Percentiles rank a stretch among this genome's conserved stretches.
Evolutionary conservation across 2,113 vertebrate species (phyloP).

Genomic region (Microcebus tavaratra): DNA sequence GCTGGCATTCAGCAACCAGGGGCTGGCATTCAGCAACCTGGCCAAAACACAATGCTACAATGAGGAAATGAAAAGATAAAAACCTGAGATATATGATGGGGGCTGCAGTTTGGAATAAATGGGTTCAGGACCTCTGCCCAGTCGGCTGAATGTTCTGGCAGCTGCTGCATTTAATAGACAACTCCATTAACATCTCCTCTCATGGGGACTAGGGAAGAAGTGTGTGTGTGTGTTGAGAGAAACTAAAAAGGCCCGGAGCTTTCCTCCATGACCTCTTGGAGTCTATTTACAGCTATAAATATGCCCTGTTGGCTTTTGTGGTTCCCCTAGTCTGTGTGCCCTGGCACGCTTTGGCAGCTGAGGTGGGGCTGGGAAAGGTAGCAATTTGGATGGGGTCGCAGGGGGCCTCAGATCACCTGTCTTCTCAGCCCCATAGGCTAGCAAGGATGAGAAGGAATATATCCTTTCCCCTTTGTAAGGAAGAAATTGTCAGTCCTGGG

Average conservation of each 20-base stretch:
- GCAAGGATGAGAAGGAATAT: neutral
- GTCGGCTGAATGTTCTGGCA: constrained; percentile 40
- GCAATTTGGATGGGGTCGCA: neutral
- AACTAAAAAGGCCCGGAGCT: neutral
- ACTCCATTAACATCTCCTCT: constrained; percentile 62
- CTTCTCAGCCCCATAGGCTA: neutral
- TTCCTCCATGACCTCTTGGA: neutral
- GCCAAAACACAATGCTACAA: constrained; percentile 15
- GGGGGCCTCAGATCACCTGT: neutral
- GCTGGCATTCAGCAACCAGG: constrained; percentile 20
- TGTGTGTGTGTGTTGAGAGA: neutral
- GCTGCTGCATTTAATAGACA: constrained; percentile 50
- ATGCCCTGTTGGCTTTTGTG: neutral
- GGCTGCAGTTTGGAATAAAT: constrained; percentile 62
- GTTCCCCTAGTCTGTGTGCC: neutral
- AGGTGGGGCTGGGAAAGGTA: neutral
- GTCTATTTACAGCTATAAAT: constrained; percentile 23
- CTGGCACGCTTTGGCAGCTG: neutral
- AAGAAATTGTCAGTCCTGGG: constrained; percentile 43
- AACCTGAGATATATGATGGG: constrained; percentile 50
- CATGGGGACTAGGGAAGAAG: neutral
- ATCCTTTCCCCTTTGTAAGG: neutral
- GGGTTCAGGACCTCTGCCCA: constrained; percentile 68
- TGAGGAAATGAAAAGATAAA: constrained; percentile 68
- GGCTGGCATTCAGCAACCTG: constrained; percentile 44